phyloP scores from a whole-genome alignment of 2,113 vertebrate genomes.

The Edolisoma coerulescens region DNA sequence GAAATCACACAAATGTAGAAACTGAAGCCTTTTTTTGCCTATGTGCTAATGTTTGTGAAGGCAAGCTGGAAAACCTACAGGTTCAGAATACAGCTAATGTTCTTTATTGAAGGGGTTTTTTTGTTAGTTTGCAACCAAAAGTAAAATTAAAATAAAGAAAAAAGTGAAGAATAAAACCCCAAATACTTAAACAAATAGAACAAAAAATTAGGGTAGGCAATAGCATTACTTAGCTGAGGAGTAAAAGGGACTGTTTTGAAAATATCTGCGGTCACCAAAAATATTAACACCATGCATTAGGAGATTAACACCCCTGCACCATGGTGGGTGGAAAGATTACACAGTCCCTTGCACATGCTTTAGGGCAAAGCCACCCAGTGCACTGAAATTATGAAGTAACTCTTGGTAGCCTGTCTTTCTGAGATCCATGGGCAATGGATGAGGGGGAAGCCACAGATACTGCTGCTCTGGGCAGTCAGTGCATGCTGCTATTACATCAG shows the following conservation, averaged over 20 bases:
- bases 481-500: accelerated
- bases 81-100: not conserved
- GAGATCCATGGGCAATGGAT: not conserved
- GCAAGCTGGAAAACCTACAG: not conserved
- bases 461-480: not conserved
- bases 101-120: not conserved
- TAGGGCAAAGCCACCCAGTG: not conserved
- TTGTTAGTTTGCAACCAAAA: not conserved
- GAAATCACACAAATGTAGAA: not conserved
- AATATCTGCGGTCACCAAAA: not conserved
- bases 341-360: not conserved
- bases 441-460: accelerated
- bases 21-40: not conserved
- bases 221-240: not conserved
- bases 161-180: not conserved
- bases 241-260: not conserved
- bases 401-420: not conserved
- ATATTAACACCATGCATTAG: not conserved
- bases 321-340: not conserved
- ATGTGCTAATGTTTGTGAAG: not conserved
- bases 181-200: not conserved
- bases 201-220: not conserved
- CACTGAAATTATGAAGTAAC: not conserved
- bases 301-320: not conserved
- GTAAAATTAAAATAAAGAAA: not conserved